Evolutionary conservation across 2,888 invertebrate genomes (phyloP).

Genomic region (Amphipoea lucens): DNA sequence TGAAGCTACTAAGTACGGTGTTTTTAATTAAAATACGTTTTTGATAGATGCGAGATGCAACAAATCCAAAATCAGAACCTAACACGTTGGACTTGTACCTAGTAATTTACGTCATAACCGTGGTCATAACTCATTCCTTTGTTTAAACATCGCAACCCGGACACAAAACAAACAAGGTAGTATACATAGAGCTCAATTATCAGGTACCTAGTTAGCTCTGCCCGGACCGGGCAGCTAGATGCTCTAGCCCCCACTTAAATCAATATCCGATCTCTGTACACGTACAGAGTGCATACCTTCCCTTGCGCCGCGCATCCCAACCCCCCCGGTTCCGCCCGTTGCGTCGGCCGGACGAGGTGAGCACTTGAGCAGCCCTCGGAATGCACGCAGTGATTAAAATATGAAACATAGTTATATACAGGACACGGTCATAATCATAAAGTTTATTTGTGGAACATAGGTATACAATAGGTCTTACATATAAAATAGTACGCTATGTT

Average conservation of each 20-base stretch:
- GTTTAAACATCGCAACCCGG: background rate
- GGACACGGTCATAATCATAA: too few relatives aligned
- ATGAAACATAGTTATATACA: background rate
- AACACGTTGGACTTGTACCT: too few relatives aligned
- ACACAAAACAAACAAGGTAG: background rate
- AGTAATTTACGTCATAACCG: too few relatives aligned
- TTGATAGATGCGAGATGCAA: too few relatives aligned
- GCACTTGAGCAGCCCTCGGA: background rate
- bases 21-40: too few relatives aligned
- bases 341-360: background rate
- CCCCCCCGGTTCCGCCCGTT: background rate
- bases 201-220: background rate
- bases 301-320: background rate
- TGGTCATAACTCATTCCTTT: background rate
- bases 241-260: conserved; percentile 14
- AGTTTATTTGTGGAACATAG: too few relatives aligned
- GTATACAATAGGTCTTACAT: too few relatives aligned
- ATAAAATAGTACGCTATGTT: too few relatives aligned
- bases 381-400: background rate
- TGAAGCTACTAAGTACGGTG: too few relatives aligned
- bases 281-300: background rate
- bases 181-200: background rate
- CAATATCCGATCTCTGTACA: conserved; percentile 8
- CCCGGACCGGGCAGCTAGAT: background rate
- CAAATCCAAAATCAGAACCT: too few relatives aligned